Percentiles rank a stretch among this genome's conserved stretches.
Evolutionary conservation across 1,140 invertebrate species (phyloP).

Genomic region (Halesus radiatus): DNA sequence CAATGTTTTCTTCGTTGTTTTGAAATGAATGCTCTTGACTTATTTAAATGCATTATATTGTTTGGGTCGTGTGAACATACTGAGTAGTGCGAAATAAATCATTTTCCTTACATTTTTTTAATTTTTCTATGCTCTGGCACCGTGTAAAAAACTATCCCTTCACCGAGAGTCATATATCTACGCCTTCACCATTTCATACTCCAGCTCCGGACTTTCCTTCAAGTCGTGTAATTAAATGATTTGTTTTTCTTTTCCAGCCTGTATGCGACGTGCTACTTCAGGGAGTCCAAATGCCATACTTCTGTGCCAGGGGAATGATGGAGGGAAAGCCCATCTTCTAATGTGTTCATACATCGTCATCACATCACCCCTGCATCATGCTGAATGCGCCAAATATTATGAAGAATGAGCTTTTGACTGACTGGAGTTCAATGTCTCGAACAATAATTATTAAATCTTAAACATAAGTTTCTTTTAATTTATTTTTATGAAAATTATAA

Average conservation of each 20-base stretch:
- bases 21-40: too few species aligned
- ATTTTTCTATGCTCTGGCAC: not conserved
- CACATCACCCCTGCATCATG: not conserved
- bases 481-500: not conserved
- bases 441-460: not conserved
- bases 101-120: too few species aligned
- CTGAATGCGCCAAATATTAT: not conserved
- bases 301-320: conserved; percentile 77
- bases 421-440: not conserved
- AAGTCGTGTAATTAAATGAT: not conserved
- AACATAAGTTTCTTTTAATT: not conserved
- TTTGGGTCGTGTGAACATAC: too few species aligned
- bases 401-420: not conserved
- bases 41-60: too few species aligned
- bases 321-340: conserved; percentile 64
- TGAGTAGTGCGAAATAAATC: too few species aligned
- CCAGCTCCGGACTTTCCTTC: not conserved
- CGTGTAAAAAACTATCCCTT: too few species aligned
- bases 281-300: conserved; percentile 78
- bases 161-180: too few species aligned
- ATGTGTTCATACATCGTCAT: not conserved
- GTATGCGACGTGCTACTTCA: conserved; percentile 77
- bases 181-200: too few species aligned
- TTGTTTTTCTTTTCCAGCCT: conserved; percentile 70
- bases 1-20: too few species aligned